Percentiles rank a stretch among this genome's conserved stretches.
These are phyloP conservation scores for Drosophila fulvimacula DNA, from an alignment of 2,888 invertebrate genomes.

Conservation along the genomic window DNA sequence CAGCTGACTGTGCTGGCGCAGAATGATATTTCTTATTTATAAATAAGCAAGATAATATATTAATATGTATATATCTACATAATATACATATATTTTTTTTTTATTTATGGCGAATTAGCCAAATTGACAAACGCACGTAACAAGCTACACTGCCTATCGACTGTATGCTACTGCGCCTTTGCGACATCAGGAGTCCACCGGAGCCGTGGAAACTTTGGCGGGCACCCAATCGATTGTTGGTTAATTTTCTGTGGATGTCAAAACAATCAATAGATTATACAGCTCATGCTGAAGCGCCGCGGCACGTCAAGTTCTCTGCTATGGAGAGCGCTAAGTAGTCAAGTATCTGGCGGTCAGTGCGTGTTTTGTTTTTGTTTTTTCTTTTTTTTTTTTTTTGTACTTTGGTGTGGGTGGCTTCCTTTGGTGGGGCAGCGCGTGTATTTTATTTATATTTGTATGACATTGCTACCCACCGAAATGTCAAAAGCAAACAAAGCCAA, in stretches of 20 bases:
- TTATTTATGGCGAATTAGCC: constrained; percentile 56
- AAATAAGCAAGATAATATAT: constrained; percentile 53
- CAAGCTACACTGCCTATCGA: constrained; percentile 21
- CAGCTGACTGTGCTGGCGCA: constrained; percentile 62
- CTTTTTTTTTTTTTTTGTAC: too few species aligned
- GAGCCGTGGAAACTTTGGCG: constrained; percentile 11
- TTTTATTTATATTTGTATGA: constrained; percentile 80
- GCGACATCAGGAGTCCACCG: constrained; percentile 4
- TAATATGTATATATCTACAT: constrained; percentile 29
- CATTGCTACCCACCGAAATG: constrained; percentile 81
- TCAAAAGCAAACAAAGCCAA: constrained; percentile 76
- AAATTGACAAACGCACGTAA: constrained; percentile 44
- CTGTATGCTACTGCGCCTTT: constrained; percentile 9
- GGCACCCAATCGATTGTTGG: constrained; percentile 34
- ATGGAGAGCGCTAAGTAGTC: constrained; percentile 35
- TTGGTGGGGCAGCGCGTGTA: constrained; percentile 49
- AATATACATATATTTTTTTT: constrained; percentile 19
- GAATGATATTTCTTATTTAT: constrained; percentile 56
- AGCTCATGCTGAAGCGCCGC: constrained; percentile 26
- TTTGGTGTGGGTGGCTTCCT: constrained; percentile 48
- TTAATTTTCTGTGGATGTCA: constrained; percentile 6
- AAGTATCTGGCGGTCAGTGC: constrained; percentile 52
- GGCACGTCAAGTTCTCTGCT: constrained; percentile 24
- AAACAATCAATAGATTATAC: constrained; percentile 45
- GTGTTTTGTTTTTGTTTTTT: constrained; percentile 23